Percentiles rank a stretch among this genome's conserved stretches.
These are phyloP conservation scores for Patella pellucida DNA, from an alignment of 2,888 invertebrate species.

Conservation along the genomic window DNA sequence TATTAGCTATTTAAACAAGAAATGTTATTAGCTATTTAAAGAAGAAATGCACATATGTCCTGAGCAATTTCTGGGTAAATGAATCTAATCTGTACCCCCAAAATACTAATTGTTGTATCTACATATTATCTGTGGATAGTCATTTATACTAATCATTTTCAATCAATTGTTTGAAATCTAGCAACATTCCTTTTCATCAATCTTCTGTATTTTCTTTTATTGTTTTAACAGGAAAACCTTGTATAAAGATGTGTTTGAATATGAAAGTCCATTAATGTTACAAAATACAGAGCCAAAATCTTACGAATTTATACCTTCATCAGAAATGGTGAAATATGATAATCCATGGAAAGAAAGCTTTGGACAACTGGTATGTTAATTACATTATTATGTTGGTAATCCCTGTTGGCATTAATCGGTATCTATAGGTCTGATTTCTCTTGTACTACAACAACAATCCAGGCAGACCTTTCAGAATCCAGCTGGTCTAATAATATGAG, in stretches of 20 bases:
- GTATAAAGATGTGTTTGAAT: conserved; percentile 96
- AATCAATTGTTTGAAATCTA: neutral
- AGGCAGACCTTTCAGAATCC: too few species aligned
- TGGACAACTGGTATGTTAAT: conserved; percentile 79
- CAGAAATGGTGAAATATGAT: conserved; percentile 80
- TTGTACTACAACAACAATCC: too few species aligned
- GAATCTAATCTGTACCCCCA: too few species aligned
- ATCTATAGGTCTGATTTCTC: too few species aligned
- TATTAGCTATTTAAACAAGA: too few species aligned
- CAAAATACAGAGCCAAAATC: conserved; percentile 86
- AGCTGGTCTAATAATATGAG: too few species aligned
- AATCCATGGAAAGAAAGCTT: conserved; percentile 99
- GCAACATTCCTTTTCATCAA: neutral
- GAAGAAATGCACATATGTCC: too few species aligned
- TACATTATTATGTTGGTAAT: too few species aligned
- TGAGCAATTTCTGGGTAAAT: too few species aligned
- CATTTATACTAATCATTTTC: neutral
- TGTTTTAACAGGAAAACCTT: conserved; percentile 86
- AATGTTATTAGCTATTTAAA: too few species aligned
- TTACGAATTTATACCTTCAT: conserved; percentile 92
- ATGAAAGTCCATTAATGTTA: conserved; percentile 89
- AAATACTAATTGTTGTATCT: too few species aligned
- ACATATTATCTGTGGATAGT: neutral
- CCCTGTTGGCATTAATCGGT: too few species aligned
- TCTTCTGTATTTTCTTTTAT: neutral